Percentiles rank a stretch among this genome's conserved stretches.
Evolutionary conservation across 92 coral and sea anemone species (phyloP).

Genomic region (Paramuricea clavata): DNA sequence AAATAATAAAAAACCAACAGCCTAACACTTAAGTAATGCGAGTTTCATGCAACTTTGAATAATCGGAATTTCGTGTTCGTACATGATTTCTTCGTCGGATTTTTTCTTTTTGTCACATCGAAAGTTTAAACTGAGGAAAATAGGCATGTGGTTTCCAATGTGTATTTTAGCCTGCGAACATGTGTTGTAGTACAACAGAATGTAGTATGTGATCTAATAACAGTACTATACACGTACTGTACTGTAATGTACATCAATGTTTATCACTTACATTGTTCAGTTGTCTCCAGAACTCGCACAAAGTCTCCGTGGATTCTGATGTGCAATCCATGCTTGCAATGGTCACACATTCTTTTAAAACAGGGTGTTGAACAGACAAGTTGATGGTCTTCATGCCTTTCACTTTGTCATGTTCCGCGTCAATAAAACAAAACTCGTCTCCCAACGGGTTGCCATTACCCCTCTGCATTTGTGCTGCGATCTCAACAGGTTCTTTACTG

Average conservation of each 20-base stretch:
- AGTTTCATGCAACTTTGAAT: too few relatives aligned
- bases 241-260: too few relatives aligned
- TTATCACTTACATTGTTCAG: conserved; percentile 50
- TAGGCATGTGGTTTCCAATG: too few relatives aligned
- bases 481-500: conserved; percentile 63
- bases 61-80: background rate
- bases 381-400: conserved; percentile 75
- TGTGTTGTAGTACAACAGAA: too few relatives aligned
- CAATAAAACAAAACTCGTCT: conserved; percentile 61
- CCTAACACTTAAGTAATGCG: too few relatives aligned
- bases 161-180: too few relatives aligned
- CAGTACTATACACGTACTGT: too few relatives aligned
- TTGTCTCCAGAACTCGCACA: conserved; percentile 74
- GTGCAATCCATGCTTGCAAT: conserved; percentile 72
- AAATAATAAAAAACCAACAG: too few relatives aligned
- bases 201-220: too few relatives aligned
- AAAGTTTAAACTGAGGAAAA: too few relatives aligned
- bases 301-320: conserved; percentile 67
- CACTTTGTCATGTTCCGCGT: conserved; percentile 76
- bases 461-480: conserved; percentile 59
- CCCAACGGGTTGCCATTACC: conserved; percentile 47
- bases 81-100: background rate
- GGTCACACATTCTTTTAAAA: conserved; percentile 61
- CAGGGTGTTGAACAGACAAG: conserved; percentile 65
- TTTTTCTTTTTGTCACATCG: too few relatives aligned